Evolutionary conservation across 2,888 invertebrate genomes (phyloP).

Genomic region (Colletes collaris): DNA sequence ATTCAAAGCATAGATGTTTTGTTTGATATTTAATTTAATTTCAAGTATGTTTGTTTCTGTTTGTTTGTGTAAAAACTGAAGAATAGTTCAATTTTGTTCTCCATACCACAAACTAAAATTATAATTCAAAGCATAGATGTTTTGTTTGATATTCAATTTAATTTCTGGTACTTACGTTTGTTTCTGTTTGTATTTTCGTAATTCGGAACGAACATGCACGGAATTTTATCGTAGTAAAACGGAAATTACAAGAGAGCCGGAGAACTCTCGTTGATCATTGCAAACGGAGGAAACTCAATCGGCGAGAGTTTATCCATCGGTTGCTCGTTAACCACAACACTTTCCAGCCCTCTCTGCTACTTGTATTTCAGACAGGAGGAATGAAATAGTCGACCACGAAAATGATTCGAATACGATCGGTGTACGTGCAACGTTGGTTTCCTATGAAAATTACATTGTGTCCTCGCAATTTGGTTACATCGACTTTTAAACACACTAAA

Average conservation of each 20-base stretch:
- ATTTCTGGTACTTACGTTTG: no score
- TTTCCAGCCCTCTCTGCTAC: slow-evolving; percentile 63
- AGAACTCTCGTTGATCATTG: slow-evolving; percentile 33
- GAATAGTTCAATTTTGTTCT: no score
- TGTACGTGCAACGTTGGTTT: slow-evolving; percentile 15
- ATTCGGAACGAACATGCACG: neutral
- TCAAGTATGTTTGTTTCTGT: no score
- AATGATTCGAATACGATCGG: slow-evolving; percentile 36
- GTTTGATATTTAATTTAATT: no score
- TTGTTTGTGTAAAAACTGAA: no score
- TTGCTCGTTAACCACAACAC: slow-evolving; percentile 66
- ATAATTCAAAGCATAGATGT: no score
- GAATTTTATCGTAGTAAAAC: slow-evolving; percentile 43
- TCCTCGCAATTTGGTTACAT: no score
- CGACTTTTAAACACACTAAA: neutral
- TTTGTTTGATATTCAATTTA: no score
- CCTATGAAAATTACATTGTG: neutral
- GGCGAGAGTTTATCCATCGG: slow-evolving; percentile 70
- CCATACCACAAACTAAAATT: no score
- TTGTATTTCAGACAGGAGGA: slow-evolving; percentile 67
- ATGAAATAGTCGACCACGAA: slow-evolving; percentile 59
- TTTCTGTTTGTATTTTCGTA: no score
- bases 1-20: no score
- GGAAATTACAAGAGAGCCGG: slow-evolving; percentile 56
- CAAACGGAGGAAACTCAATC: slow-evolving; percentile 68